Base-by-base conservation (phyloP, 2,888 invertebrate genomes). In the Amphiduros pacificus region DNA sequence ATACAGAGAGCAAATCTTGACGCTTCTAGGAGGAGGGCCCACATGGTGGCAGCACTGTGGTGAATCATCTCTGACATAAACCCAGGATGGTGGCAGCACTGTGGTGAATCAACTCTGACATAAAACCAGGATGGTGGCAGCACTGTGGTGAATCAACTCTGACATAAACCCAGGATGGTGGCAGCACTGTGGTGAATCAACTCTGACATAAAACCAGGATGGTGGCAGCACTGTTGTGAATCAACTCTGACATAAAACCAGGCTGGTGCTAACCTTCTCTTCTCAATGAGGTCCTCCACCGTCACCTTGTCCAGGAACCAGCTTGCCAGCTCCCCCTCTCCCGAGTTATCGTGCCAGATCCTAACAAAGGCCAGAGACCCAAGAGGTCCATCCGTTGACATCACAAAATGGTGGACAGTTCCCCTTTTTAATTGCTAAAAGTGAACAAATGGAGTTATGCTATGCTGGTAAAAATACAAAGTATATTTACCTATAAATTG, bases 291-390 rank as follows among this genome's bases (percentile, higher is more conserved):
- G 49, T 75, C 74, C 48, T 68, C 68, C 3, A 75, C 69, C 3
- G 67, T 61, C 1, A 76, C 55, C 61, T 73, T 72, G 55, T 72
- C 69, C n/a, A 76, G 68, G 58, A 67, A 76, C 76, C 76, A 76
- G 14, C 60, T 52, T 64, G 72, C 22, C 63, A 62, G 55, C 2
- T 57, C 26, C 61, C 62, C 27, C 63, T 71, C 28, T 51, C 76
- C 76, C 22, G 61, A 52, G 49, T 61, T 63, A 48, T 67, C 63
- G 44, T 76, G 76, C 76, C 76, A 76, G 6, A 75, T 63, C 5
- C 73, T 64, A 20, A 75, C 40, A 61, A 71, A 74, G 14, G 68
- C 58, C 31, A 76, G 51, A 5, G 69, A 66, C 5, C 75, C 74
- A 0, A 76, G 68, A 9, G 58, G 22, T 14, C 61, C 55, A 3